Evolutionary conservation across 2,888 invertebrate species (phyloP).

Genomic region (Augiades crinisus): DNA sequence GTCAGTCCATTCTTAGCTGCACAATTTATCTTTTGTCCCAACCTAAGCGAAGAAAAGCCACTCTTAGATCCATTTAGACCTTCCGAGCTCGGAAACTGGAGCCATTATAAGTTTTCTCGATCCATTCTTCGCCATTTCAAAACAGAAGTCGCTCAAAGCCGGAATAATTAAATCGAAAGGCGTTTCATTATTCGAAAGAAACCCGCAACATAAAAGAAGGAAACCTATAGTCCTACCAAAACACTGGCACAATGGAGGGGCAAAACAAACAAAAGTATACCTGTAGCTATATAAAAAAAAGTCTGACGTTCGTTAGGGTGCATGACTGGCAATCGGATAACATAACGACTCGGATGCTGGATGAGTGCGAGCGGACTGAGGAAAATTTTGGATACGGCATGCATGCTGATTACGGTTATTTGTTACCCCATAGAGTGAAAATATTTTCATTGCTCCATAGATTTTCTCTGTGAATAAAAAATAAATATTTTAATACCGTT

Average conservation of each 20-base stretch:
- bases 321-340: conserved; percentile 75
- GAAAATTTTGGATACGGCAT: conserved; percentile 46
- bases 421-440: no score
- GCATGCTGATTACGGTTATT: conserved; percentile 11
- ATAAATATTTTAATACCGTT: no score
- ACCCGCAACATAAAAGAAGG: conserved; percentile 54
- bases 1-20: conserved; percentile 5
- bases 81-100: conserved; percentile 23
- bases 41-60: conserved; percentile 21
- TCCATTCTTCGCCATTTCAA: conserved; percentile 26
- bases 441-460: no score
- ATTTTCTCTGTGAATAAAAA: no score
- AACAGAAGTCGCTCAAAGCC: conserved; percentile 26
- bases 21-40: conserved; percentile 21
- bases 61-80: conserved; percentile 18
- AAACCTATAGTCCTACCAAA: conserved; percentile 60
- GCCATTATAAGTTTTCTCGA: conserved; percentile 28
- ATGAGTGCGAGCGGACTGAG: conserved; percentile 27
- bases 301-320: conserved; percentile 71
- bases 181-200: conserved; percentile 40
- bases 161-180: conserved; percentile 37
- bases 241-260: conserved; percentile 48
- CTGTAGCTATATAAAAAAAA: conserved; percentile 46
- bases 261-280: conserved; percentile 65
- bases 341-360: conserved; percentile 38